A percentile compares a stretch with the other conserved stretches of the same genome.
These are phyloP conservation scores for Mactra quadrangularis DNA, from an alignment of 1,140 invertebrate genomes.

Conservation along the genomic window DNA sequence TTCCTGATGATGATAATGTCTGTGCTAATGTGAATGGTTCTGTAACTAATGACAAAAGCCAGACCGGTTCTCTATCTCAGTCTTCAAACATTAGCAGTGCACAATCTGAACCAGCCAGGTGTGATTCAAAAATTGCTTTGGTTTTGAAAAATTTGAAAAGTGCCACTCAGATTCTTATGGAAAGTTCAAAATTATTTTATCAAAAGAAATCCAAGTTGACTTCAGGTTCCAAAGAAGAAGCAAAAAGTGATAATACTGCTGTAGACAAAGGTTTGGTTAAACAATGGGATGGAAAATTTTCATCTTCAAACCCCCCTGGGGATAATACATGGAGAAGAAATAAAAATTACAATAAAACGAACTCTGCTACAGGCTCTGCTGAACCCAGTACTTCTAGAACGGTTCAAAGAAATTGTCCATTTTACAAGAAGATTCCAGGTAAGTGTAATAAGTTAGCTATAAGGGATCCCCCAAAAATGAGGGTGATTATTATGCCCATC, in stretches of 20 bases:
- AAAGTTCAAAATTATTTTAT: slow-evolving; percentile 32
- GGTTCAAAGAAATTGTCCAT: slow-evolving; percentile 76
- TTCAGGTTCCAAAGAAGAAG: neutral
- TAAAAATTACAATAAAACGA: neutral
- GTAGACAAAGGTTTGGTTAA: slow-evolving; percentile 1
- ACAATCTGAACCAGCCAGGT: too few species aligned
- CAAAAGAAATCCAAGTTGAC: neutral
- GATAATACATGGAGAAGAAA: neutral
- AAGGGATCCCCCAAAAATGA: too few species aligned
- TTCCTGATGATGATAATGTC: neutral
- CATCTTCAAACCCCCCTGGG: neutral
- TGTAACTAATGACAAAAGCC: neutral
- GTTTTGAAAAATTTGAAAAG: slow-evolving; percentile 18
- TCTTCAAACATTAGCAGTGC: neutral
- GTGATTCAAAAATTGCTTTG: neutral
- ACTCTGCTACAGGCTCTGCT: neutral
- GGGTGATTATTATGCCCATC: too few species aligned
- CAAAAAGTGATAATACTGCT: neutral
- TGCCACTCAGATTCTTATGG: slow-evolving; percentile 55
- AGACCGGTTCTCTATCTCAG: neutral
- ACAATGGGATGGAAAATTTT: neutral
- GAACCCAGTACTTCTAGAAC: neutral
- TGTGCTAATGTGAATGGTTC: neutral
- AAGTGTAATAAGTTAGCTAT: too few species aligned
- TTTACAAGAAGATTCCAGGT: slow-evolving; percentile 83